Base-by-base conservation (phyloP, 2,797 vertebrate genomes). In the Pampus argenteus region DNA sequence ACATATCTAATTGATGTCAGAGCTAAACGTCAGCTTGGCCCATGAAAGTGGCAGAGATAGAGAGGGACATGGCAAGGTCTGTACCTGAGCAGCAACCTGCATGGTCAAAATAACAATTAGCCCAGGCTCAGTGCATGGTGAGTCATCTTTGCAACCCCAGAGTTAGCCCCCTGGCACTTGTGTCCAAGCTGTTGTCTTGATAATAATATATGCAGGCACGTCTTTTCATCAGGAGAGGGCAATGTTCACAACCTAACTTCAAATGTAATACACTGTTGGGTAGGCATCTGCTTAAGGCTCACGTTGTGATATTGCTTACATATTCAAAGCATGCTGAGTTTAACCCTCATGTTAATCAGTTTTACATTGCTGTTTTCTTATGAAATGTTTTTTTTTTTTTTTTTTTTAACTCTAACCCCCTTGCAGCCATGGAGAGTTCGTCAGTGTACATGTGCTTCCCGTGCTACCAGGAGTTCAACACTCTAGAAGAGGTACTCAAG, bases 401-500 rank as follows among this genome's bases (percentile, higher is more conserved):
- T 7, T 44, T 18, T 36, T 36, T 36, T 9, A 10, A 44, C n/a
- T 78, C 51, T 74, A 15, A 60, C 77, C 65, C 61, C 73, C 11
- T n/a, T 6, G 77, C 82, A 88, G 93, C 62, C 10, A 95, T 94
- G 93, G 94, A 95, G 85, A 87, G 42, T 45, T 91, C 94, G 22
- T 95, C 94, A 0, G 94, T 95, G 76, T 95, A 95, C 86, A 95
- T 95, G 95, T 95, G 95, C 79, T 95, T 95, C 76, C 95, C 94
- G 48, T 95, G 95, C 90, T 95, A 95, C 83, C 94, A 91, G 88
- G 94, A 95, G 91, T 95, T 95, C 59, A 86, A 92, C 81, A 93
- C 94, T 28, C 85, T 95, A 25, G 95, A 95, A 64, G 95, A 95
- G 57, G 95, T 95, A 15, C 92, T 95, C 1, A 82, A 94, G 61